These are phyloP conservation scores for Bettongia penicillata DNA, from an alignment of 2,113 vertebrate species.

Conservation along the genomic window DNA sequence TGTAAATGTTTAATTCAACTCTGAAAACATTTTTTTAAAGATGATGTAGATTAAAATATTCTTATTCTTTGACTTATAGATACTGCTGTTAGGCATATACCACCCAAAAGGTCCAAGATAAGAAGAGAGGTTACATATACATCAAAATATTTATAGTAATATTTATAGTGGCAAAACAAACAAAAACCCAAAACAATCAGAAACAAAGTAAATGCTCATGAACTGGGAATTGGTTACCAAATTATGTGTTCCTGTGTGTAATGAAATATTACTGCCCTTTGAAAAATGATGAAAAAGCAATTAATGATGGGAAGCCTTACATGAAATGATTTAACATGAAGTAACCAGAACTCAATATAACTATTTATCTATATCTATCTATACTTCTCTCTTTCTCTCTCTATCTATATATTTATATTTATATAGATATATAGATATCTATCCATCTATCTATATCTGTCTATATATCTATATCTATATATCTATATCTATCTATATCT, in stretches of 20 bases:
- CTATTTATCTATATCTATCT: no score
- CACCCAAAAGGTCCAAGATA: no score
- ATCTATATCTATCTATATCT: no score
- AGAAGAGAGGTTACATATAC: neutral
- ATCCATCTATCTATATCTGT: no score
- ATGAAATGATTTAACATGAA: no score
- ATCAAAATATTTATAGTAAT: neutral
- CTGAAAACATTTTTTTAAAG: neutral
- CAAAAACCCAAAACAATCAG: neutral
- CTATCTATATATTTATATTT: no score
- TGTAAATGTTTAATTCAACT: neutral
- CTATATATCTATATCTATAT: no score
- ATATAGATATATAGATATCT: no score
- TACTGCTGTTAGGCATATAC: neutral
- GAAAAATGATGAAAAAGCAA: neutral
- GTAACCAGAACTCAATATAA: no score
- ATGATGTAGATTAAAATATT: neutral
- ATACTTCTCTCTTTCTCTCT: no score
- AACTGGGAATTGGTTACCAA: neutral
- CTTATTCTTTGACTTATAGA: neutral
- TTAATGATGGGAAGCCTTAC: neutral
- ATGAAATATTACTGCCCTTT: neutral
- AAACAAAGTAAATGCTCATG: neutral
- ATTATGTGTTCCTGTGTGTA: neutral
- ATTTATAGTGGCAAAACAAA: neutral